Evolutionary conservation across 2,888 invertebrate genomes (phyloP).

Genomic region (Stenoptilia bipunctidactyla): DNA sequence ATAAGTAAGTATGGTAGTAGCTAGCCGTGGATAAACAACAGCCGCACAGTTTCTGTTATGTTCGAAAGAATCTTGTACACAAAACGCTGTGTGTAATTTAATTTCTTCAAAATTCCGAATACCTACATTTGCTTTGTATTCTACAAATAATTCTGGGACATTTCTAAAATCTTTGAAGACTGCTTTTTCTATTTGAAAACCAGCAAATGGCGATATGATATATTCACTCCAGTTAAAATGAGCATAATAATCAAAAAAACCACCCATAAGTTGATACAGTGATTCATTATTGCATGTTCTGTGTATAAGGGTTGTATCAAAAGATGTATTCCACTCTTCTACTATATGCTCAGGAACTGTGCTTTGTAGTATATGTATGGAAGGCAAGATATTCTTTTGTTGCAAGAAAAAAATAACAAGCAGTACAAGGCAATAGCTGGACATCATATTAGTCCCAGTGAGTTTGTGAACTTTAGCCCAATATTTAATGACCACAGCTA

Average conservation of each 20-base stretch:
- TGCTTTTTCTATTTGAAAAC: slow-evolving; percentile 5
- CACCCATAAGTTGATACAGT: slow-evolving; percentile 24
- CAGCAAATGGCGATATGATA: slow-evolving; percentile 21
- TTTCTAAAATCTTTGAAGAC: not conserved
- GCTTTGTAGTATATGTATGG: slow-evolving; percentile 51
- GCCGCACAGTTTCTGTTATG: slow-evolving; percentile 22
- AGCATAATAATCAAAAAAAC: slow-evolving; percentile 28
- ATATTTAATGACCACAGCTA: slow-evolving; percentile 75
- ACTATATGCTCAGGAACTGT: slow-evolving; percentile 22
- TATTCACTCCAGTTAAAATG: slow-evolving; percentile 21
- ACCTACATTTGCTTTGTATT: slow-evolving; percentile 18
- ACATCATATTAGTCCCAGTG: slow-evolving; percentile 45
- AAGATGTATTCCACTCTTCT: slow-evolving; percentile 69
- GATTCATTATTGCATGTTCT: slow-evolving; percentile 11
- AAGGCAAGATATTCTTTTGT: slow-evolving; percentile 63
- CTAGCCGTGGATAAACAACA: slow-evolving; percentile 16
- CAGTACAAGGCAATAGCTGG: slow-evolving; percentile 75
- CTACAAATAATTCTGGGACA: slow-evolving; percentile 13
- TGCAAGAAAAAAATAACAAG: slow-evolving; percentile 78
- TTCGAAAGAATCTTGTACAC: slow-evolving; percentile 25
- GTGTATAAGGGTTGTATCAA: slow-evolving; percentile 25
- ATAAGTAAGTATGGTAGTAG: slow-evolving; percentile 8
- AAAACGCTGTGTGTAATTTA: slow-evolving; percentile 16
- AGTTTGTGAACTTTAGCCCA: slow-evolving; percentile 75
- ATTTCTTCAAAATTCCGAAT: slow-evolving; percentile 10